A percentile compares a stretch with the other conserved stretches of the same genome.
phyloP scores from a whole-genome alignment of 2,113 vertebrate genomes.

The Phyllopteryx taeniolatus region DNA sequence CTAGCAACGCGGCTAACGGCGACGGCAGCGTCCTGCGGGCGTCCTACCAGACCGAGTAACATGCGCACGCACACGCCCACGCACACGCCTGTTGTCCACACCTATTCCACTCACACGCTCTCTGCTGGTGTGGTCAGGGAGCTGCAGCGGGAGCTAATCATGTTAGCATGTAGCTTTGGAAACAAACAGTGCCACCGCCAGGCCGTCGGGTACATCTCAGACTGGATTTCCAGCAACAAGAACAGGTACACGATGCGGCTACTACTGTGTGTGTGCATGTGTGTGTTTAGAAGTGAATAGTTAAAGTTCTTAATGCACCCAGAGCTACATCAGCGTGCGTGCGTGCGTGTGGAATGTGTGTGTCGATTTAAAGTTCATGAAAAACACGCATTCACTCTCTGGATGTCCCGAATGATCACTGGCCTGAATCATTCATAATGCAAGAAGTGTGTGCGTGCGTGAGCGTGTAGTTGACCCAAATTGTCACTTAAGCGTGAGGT shows the following conservation, averaged over 20 bases:
- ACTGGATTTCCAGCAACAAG: conserved; percentile 98
- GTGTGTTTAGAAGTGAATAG: not conserved
- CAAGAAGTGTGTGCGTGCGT: not conserved
- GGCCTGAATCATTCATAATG: not conserved
- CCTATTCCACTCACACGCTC: not conserved
- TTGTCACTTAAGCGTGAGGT: not conserved
- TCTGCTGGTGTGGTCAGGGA: conserved; percentile 71
- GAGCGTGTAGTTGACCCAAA: not conserved
- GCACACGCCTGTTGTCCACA: not conserved
- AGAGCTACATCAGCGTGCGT: not conserved
- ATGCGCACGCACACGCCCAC: not conserved
- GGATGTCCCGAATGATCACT: not conserved
- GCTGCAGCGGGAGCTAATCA: conserved; percentile 90
- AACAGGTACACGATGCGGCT: conserved; percentile 77
- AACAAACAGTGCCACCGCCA: conserved; percentile 97
- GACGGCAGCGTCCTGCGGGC: conserved; percentile 84
- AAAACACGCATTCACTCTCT: not conserved
- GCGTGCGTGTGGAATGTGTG: too few relatives aligned
- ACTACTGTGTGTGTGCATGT: too few relatives aligned
- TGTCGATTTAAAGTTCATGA: not conserved
- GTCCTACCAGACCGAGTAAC: conserved; percentile 90
- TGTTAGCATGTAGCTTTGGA: conserved; percentile 94
- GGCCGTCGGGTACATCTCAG: conserved; percentile 89
- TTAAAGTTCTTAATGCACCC: too few relatives aligned
- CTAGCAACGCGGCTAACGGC: conserved; percentile 66